Conservation (phyloP, 2,888 invertebrate genomes). For the Helobdella robusta region DNA sequence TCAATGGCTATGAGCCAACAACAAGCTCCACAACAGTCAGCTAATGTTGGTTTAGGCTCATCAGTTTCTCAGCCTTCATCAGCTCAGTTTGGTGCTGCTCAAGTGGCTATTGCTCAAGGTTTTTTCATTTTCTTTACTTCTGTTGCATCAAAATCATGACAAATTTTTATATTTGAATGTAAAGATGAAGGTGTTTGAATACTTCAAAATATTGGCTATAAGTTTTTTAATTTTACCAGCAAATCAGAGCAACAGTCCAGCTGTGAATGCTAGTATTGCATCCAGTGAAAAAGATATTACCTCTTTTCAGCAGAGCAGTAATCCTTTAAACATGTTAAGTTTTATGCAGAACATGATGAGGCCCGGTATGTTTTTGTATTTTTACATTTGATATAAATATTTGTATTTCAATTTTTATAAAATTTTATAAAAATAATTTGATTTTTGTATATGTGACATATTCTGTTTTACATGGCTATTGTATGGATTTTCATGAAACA, state of each 20-base stretch:
- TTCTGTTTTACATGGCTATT: too few species aligned
- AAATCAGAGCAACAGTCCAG: constrained; percentile 18
- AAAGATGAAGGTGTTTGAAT: neutral
- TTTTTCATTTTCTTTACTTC: neutral
- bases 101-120: constrained; percentile 43
- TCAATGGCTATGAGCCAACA: constrained; percentile 41
- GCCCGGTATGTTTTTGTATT: neutral
- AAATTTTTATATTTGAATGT: neutral
- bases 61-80: neutral
- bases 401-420: too few species aligned
- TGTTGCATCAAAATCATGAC: too few species aligned
- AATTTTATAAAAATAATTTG: too few species aligned
- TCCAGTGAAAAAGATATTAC: too few species aligned
- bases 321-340: too few species aligned
- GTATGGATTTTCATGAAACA: too few species aligned
- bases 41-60: constrained; percentile 7
- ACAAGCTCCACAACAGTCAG: constrained; percentile 25
- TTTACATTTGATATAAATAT: too few species aligned
- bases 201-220: neutral
- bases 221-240: constrained; percentile 11
- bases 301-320: too few species aligned
- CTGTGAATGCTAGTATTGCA: too few species aligned
- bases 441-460: too few species aligned
- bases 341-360: too few species aligned
- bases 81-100: constrained; percentile 37